These are phyloP conservation scores for Irena cyanogastra DNA, from an alignment of 2,113 vertebrate genomes.

Conservation along the genomic window DNA sequence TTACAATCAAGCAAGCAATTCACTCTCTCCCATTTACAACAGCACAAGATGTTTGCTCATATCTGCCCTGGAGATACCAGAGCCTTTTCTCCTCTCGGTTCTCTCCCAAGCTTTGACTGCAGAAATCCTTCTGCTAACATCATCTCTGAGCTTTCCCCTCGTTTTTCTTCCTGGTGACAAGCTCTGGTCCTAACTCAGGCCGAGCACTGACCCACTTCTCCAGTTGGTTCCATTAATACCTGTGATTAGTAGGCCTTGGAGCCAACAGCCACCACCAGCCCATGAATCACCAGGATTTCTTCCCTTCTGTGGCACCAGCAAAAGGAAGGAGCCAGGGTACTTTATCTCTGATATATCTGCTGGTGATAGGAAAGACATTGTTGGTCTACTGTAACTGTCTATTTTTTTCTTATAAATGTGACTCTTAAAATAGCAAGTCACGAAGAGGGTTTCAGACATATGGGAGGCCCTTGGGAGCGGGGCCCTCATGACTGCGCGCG, in stretches of 20 bases:
- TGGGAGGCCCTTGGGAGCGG: conserved; percentile 16
- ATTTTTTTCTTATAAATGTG: conserved; percentile 10
- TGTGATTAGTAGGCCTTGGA: conserved; percentile 15
- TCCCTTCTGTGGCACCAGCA: not conserved
- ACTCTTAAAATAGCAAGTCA: conserved; percentile 56
- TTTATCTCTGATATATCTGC: conserved; percentile 24
- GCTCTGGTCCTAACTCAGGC: not conserved
- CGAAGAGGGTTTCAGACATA: not conserved
- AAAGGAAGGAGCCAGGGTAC: not conserved
- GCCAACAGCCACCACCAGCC: not conserved
- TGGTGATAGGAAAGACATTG: conserved; percentile 19
- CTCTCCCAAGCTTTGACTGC: not conserved
- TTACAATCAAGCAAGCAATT: conserved; percentile 60
- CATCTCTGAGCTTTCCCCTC: not conserved
- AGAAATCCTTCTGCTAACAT: not conserved
- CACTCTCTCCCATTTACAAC: conserved; percentile 35
- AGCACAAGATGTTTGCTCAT: conserved; percentile 25
- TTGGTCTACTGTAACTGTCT: conserved; percentile 13
- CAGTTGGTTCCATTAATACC: not conserved
- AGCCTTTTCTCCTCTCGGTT: not conserved
- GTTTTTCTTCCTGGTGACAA: not conserved
- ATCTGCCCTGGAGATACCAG: not conserved
- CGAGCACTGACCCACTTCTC: not conserved
- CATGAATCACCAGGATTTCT: conserved; percentile 40
- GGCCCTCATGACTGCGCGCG: not conserved